Conservation (phyloP, 2,797 vertebrate genomes). For the Pangasius sanitwongsei region DNA sequence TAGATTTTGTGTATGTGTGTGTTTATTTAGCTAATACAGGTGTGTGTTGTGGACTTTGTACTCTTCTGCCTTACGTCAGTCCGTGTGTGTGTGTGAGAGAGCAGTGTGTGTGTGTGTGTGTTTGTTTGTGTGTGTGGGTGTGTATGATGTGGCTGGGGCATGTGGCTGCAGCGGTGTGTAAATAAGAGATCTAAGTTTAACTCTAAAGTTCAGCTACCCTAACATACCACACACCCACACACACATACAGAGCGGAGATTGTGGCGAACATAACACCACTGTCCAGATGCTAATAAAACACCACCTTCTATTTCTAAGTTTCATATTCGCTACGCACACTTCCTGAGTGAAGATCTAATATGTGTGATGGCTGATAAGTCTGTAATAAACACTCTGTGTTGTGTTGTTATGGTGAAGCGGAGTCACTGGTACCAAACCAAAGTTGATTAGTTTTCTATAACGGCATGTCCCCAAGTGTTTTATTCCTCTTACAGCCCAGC, state of each 20-base stretch:
- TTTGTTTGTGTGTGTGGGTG: constrained; percentile 14
- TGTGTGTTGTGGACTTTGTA: constrained; percentile 7
- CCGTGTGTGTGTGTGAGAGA: constrained; percentile 11
- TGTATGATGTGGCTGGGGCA: constrained; percentile 29
- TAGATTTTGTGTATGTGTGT: constrained; percentile 2
- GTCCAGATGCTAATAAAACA: background rate
- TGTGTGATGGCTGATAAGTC: background rate
- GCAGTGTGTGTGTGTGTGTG: constrained; percentile 4
- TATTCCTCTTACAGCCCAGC: background rate
- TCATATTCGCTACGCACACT: background rate
- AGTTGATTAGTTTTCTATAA: background rate
- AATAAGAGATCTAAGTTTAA: constrained; percentile 58
- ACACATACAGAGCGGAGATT: background rate
- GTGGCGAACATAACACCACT: background rate
- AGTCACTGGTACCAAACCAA: background rate
- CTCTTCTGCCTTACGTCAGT: background rate
- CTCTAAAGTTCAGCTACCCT: constrained; percentile 40
- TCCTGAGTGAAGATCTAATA: no score
- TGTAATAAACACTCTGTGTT: background rate
- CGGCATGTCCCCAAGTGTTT: background rate
- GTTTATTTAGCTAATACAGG: constrained; percentile 13
- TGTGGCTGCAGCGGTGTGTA: constrained; percentile 52
- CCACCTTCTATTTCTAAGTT: background rate
- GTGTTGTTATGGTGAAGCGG: background rate
- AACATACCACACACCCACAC: background rate